These are phyloP conservation scores for Chouioia cunea DNA, from an alignment of 2,888 invertebrate species.

Conservation along the genomic window DNA sequence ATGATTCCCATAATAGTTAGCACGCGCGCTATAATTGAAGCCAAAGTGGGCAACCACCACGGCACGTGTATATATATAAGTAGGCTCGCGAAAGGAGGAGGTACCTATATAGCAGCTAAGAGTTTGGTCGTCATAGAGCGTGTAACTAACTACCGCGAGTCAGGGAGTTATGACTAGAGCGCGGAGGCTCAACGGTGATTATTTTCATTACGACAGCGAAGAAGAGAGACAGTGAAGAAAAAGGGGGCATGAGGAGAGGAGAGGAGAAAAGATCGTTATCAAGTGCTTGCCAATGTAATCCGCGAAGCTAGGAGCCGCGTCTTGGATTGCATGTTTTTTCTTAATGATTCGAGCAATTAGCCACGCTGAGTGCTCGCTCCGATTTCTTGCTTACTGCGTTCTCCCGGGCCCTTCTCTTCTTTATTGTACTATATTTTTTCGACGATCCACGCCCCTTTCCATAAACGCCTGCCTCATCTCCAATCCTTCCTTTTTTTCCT, in stretches of 20 bases:
- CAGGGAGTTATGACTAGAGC: conserved; percentile 55
- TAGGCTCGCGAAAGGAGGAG: conserved; percentile 33
- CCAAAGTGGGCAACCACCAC: conserved; percentile 19
- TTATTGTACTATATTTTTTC: conserved; percentile 32
- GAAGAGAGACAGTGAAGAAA: no score
- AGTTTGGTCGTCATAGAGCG: conserved; percentile 43
- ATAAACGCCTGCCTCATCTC: no score
- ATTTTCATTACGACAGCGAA: conserved; percentile 66
- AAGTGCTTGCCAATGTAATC: conserved; percentile 62
- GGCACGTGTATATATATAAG: conserved; percentile 1
- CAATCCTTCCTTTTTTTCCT: no score
- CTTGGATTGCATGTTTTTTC: conserved; percentile 68
- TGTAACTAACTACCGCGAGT: conserved; percentile 50
- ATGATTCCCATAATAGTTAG: not conserved
- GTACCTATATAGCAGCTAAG: conserved; percentile 26
- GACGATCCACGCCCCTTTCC: conserved; percentile 29
- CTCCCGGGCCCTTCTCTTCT: conserved; percentile 24
- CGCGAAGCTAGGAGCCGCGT: conserved; percentile 47
- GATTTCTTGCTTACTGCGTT: conserved; percentile 61
- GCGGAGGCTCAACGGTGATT: conserved; percentile 55
- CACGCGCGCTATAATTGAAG: conserved; percentile 21
- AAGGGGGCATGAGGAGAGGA: no score
- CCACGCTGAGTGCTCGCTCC: conserved; percentile 67
- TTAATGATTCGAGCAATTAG: conserved; percentile 69
- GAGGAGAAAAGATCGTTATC: conserved; percentile 58